Conservation (phyloP, 2,797 vertebrate species). For the Micrastur ruficollis region DNA sequence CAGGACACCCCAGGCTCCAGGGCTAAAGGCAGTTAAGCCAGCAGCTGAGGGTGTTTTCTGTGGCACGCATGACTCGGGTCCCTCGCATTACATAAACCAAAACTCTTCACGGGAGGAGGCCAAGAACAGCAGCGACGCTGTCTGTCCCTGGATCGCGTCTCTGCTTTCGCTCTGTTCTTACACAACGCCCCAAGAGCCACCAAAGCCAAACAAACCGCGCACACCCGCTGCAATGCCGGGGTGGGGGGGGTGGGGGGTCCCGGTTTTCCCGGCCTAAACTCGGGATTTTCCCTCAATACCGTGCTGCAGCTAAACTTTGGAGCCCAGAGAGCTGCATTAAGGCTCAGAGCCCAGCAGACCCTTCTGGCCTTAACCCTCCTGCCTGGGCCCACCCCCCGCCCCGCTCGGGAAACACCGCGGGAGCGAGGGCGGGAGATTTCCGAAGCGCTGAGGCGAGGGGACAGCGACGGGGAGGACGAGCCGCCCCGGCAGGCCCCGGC, state of each 20-base stretch:
- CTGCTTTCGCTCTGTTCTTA: rapidly evolving
- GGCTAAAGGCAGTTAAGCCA: background rate
- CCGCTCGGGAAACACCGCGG: background rate
- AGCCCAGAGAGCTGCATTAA: too few species aligned
- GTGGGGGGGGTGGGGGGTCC: too few species aligned
- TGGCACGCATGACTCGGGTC: rapidly evolving
- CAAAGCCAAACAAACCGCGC: rapidly evolving
- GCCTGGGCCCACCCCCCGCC: too few species aligned
- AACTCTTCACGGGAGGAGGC: rapidly evolving
- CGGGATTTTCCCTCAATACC: rapidly evolving
- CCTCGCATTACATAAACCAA: rapidly evolving
- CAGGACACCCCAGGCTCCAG: too few species aligned
- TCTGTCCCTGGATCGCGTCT: rapidly evolving
- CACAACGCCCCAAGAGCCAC: background rate
- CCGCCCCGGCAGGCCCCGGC: background rate
- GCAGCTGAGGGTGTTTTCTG: background rate
- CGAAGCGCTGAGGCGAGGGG: background rate
- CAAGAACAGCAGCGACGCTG: background rate
- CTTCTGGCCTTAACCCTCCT: background rate
- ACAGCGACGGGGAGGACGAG: background rate
- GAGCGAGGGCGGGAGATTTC: background rate
- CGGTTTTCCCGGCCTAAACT: background rate
- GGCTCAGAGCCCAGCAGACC: background rate
- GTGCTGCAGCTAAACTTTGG: background rate
- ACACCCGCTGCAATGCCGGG: rapidly evolving